These are phyloP conservation scores for Danionella dracula DNA, from an alignment of 2,797 vertebrate genomes.

Conservation along the genomic window DNA sequence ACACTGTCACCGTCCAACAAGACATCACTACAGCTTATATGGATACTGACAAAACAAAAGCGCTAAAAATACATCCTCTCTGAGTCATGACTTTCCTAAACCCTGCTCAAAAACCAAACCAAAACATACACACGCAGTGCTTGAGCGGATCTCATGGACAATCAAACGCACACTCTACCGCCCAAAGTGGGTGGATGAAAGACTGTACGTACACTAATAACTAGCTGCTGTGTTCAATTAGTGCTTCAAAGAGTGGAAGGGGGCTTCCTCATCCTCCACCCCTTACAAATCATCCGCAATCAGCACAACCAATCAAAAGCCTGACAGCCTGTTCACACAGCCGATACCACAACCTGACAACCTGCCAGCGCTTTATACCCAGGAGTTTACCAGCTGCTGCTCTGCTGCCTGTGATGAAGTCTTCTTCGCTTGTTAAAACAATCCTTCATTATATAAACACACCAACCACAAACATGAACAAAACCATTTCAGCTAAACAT, in stretches of 20 bases:
- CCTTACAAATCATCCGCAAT: constrained; percentile 48
- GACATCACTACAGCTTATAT: background rate
- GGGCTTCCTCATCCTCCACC: constrained; percentile 10
- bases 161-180: constrained; percentile 30
- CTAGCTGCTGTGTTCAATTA: constrained; percentile 59
- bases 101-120: background rate
- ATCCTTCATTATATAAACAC: background rate
- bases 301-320: constrained; percentile 43
- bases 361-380: background rate
- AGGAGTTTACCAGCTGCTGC: constrained; percentile 2
- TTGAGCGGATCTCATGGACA: background rate
- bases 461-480: background rate
- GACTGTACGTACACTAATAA: constrained; percentile 57
- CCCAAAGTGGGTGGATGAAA: constrained; percentile 44
- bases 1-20: background rate
- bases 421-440: background rate
- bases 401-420: constrained; percentile 12
- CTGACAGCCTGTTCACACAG: constrained; percentile 17
- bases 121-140: constrained; percentile 6
- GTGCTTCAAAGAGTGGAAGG: constrained; percentile 59
- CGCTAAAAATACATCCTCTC: background rate
- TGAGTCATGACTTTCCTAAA: constrained; percentile 30
- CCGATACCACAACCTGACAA: constrained; percentile 29
- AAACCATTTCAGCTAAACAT: constrained; percentile 1
- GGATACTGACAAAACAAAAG: background rate